phyloP scores from a whole-genome alignment of 1,140 invertebrate species.

The Philopotamus ludificatus region DNA sequence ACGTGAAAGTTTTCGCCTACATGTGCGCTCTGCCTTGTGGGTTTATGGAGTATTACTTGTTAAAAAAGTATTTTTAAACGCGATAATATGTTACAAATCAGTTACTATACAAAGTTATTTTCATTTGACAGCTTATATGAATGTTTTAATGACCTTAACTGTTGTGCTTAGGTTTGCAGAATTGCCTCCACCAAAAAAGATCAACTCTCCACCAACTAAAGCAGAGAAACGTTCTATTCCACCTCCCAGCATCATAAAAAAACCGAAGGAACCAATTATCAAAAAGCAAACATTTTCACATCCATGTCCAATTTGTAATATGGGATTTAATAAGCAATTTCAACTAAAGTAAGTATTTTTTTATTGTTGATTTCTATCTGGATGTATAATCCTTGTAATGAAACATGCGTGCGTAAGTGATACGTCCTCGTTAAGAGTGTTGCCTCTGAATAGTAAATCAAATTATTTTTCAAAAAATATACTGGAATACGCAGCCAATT shows the following conservation, averaged over 20 bases:
- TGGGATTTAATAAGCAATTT: conserved; percentile 3
- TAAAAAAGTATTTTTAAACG: no score
- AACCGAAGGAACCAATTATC: neutral
- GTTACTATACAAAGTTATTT: neutral
- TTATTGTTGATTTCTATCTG: neutral
- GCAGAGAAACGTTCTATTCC: conserved; percentile 11
- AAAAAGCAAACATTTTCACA: conserved; percentile 11
- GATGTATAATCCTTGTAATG: no score
- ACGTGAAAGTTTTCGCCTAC: neutral
- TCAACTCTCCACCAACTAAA: neutral
- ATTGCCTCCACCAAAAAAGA: neutral
- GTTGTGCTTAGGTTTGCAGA: conserved; percentile 8
- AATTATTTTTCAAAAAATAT: neutral
- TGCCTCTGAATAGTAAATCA: neutral
- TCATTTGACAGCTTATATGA: neutral
- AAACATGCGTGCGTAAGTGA: no score
- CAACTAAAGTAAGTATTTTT: conserved; percentile 1
- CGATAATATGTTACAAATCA: no score
- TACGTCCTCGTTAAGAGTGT: neutral
- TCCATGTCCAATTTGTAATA: conserved; percentile 10
- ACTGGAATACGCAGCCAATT: neutral
- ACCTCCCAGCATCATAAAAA: neutral
- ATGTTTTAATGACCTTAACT: neutral
- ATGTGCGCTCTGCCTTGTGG: neutral
- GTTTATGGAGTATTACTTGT: neutral